Evolutionary conservation across 2,113 vertebrate species (phyloP).

Genomic region (Perca schrenkii): DNA sequence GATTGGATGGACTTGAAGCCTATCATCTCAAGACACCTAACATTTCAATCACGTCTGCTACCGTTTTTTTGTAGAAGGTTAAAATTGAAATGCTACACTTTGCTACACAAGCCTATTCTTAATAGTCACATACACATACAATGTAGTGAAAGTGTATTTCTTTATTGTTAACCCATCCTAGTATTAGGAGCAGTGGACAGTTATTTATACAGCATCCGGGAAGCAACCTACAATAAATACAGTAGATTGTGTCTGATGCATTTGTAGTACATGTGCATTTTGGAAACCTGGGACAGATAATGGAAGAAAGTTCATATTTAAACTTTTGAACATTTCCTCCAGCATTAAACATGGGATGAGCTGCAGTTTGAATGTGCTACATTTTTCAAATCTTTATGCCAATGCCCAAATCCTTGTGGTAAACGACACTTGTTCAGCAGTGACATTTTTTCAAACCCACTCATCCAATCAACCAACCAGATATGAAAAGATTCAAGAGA

Average conservation of each 20-base stretch:
- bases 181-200: too few species aligned
- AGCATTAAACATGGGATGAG: neutral
- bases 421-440: neutral
- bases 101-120: neutral
- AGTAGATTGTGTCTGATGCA: neutral
- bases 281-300: neutral
- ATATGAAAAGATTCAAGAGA: neutral
- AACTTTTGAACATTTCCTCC: conserved; percentile 1
- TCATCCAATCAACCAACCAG: neutral
- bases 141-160: too few species aligned
- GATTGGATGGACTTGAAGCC: neutral
- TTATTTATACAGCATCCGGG: too few species aligned
- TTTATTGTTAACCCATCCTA: too few species aligned
- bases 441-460: conserved; percentile 1
- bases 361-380: neutral
- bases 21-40: conserved; percentile 3
- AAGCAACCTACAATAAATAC: neutral
- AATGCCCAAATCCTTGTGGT: too few species aligned
- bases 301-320: neutral
- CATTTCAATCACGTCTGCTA: conserved; percentile 11
- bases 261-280: neutral
- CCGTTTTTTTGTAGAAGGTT: neutral
- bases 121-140: too few species aligned
- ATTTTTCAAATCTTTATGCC: neutral
- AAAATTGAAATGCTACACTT: neutral